Percentiles rank a stretch among this genome's conserved stretches.
Conservation (phyloP, 2,888 invertebrate genomes). For the Coenonympha glycerion region DNA sequence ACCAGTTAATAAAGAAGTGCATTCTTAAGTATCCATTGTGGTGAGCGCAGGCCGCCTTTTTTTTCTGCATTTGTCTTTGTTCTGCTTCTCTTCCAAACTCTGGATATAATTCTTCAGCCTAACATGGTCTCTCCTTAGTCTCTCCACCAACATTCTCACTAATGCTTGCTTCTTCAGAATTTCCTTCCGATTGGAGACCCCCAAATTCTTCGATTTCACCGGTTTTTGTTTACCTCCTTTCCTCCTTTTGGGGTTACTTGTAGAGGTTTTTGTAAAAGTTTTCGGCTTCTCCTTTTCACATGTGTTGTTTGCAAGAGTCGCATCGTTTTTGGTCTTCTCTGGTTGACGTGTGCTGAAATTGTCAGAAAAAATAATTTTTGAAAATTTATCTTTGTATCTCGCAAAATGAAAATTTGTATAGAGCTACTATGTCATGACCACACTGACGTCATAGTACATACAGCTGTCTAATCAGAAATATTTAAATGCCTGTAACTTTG, state of each 20-base stretch:
- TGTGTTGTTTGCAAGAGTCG: neutral
- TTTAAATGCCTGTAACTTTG: too few species aligned
- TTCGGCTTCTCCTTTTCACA: neutral
- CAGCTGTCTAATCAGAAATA: too few species aligned
- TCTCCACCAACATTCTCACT: neutral
- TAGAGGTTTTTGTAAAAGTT: neutral
- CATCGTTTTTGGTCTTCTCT: neutral
- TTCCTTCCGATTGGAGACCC: neutral
- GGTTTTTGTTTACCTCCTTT: neutral
- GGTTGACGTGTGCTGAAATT: neutral
- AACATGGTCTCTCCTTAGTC: neutral
- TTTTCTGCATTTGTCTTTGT: too few species aligned
- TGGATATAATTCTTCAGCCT: slow-evolving; percentile 4
- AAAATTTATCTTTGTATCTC: too few species aligned
- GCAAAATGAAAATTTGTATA: too few species aligned
- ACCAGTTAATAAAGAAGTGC: too few species aligned
- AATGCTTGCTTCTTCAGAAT: neutral
- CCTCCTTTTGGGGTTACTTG: neutral
- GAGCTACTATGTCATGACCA: too few species aligned
- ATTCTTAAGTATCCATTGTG: too few species aligned
- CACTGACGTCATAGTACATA: too few species aligned
- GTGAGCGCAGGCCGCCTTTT: too few species aligned
- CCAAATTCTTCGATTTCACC: neutral
- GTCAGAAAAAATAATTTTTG: neutral
- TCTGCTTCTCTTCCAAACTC: neutral